A percentile compares a stretch with the other conserved stretches of the same genome.
phyloP scores from a whole-genome alignment of 2,797 vertebrate genomes.

The Cyclura pinguis region DNA sequence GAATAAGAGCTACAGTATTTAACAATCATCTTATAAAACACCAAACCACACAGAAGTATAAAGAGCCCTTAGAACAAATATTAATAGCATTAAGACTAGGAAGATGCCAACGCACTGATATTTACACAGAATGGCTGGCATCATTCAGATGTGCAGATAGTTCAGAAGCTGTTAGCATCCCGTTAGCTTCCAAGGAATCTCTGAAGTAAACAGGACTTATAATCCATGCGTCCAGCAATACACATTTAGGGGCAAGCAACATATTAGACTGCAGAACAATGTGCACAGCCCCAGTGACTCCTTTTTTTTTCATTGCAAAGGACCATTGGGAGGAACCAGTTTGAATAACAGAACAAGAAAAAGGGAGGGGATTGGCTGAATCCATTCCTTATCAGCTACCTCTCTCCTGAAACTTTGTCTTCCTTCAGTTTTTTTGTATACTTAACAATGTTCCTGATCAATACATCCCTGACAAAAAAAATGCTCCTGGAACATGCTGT shows the following conservation, averaged over 20 bases:
- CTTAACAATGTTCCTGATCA: background rate
- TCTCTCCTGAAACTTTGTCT: background rate
- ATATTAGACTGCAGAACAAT: background rate
- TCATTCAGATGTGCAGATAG: background rate
- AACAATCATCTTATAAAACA: slow-evolving; percentile 41
- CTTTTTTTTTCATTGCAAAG: background rate
- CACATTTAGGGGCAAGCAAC: rapidly evolving
- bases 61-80: slow-evolving; percentile 21
- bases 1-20: slow-evolving; percentile 48
- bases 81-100: slow-evolving; percentile 5
- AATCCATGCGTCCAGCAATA: slow-evolving; percentile 28
- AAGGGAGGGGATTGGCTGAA: background rate
- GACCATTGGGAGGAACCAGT: background rate
- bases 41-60: background rate
- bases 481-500: background rate
- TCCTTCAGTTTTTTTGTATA: background rate
- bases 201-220: background rate
- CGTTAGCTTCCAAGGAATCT: background rate
- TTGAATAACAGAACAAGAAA: background rate
- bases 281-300: background rate
- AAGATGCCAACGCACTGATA: slow-evolving; percentile 24
- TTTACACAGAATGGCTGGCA: slow-evolving; percentile 35
- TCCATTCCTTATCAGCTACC: background rate
- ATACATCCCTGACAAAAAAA: too few relatives aligned
- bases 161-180: slow-evolving; percentile 20